Conservation (phyloP, 2,888 invertebrate species). For the Litoditis marina region DNA sequence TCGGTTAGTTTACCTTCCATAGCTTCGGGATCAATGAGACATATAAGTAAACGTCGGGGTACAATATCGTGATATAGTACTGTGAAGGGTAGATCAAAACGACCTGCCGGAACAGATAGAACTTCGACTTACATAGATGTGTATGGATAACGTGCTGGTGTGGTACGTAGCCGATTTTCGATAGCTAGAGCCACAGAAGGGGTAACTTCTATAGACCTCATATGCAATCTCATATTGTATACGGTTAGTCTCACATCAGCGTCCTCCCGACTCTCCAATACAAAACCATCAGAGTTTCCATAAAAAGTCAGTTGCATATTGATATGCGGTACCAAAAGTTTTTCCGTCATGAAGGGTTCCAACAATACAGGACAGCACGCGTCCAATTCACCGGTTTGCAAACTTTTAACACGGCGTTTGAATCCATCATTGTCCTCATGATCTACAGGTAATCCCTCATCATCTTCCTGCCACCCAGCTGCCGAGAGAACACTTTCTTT, state of each 20-base stretch:
- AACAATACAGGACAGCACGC: not conserved
- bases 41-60: conserved; percentile 7
- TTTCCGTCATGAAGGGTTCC: conserved; percentile 11
- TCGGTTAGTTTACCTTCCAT: not conserved
- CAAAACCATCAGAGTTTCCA: conserved; percentile 2
- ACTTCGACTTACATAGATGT: not conserved
- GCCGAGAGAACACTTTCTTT: conserved; percentile 2
- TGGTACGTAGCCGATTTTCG: conserved; percentile 1
- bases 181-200: conserved; percentile 7
- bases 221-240: conserved; percentile 9
- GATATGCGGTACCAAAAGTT: conserved; percentile 6
- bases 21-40: not conserved
- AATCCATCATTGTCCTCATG: not conserved
- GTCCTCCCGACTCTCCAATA: not conserved
- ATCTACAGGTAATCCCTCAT: no score
- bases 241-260: not conserved
- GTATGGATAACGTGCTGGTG: conserved; percentile 10
- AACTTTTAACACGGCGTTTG: not conserved
- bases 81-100: conserved; percentile 5
- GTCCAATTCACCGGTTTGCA: not conserved
- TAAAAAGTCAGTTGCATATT: conserved; percentile 12
- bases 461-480: conserved; percentile 3
- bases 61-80: conserved; percentile 7
- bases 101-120: conserved; percentile 2
- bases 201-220: conserved; percentile 9